Evolutionary conservation across 2,113 vertebrate species (phyloP), one percentile per base, ranked within the genome.

Genomic region (Silurus meridionalis): DNA sequence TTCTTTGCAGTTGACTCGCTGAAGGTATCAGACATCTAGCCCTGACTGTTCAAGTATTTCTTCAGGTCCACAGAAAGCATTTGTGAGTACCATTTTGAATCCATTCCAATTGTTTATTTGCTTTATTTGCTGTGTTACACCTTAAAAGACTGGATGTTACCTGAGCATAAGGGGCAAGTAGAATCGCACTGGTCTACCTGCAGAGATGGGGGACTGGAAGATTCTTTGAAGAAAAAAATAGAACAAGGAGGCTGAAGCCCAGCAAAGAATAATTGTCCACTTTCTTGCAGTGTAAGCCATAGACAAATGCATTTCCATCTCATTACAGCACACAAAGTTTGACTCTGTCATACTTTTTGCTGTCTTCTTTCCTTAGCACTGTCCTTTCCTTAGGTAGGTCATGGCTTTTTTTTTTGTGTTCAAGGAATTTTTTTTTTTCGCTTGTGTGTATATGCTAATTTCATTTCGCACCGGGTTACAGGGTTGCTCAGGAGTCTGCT

Each of bases 291-390:
- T 37, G 52, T 79, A 64, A 37, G 25, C 60, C 17, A 37, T 37
- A 21, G 60, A 64, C 55, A 74, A 72, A 78, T 85, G 11, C 61
- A 85, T 85, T 85, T 66, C 48, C 83, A 85, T 79, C 83, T 85
- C 72, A 61, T 85, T 57, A 79, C 10, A 25, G 8, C 60, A 75
- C 72, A 28, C 52, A 53, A 60, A 50, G 72, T 50, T 72, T 37
- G 82, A 60, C 28, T 46, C 57, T 84, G 21, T 84, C 53, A 4
- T 60, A 23, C 37, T 84, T 50, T 11, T n/a, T 61, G 17, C 52
- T 53, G 11, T 60, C 53, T 60, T 72, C 28, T 75, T 77, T 46
- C 9, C 58, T 17, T 50, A 52, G 13, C 37, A 37, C 23, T 61
- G 21, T 84, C 61, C 14, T 80, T 58, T 80, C 50, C 52, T 37